Evolutionary conservation across 2,797 vertebrate genomes (phyloP).

Genomic region (Tenualosa thibaudeaui): DNA sequence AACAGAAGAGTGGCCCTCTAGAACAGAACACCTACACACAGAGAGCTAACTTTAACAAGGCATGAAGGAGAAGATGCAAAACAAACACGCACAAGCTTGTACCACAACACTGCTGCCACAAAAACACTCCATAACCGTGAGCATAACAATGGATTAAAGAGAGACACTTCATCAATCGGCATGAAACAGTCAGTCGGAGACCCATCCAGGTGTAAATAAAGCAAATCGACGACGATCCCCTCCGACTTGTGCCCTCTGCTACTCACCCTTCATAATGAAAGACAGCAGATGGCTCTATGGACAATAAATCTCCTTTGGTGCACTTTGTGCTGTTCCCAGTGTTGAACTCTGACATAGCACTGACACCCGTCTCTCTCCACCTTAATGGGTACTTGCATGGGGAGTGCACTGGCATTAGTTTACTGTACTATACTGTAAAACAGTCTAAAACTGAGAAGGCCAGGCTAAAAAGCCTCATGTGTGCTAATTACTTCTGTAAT

Average conservation of each 20-base stretch:
- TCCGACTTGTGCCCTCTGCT: neutral
- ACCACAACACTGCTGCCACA: neutral
- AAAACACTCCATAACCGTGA: too few species aligned
- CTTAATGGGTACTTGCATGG: neutral
- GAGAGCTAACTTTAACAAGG: neutral
- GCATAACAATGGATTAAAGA: neutral
- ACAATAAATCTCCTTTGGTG: neutral
- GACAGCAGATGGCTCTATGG: neutral
- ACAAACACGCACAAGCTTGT: neutral
- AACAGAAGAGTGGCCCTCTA: neutral
- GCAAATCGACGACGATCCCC: neutral
- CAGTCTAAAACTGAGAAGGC: slow-evolving; percentile 63
- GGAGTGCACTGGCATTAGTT: neutral
- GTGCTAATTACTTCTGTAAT: slow-evolving; percentile 68
- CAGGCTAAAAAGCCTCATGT: slow-evolving; percentile 69
- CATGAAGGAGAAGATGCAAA: neutral
- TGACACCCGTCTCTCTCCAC: neutral
- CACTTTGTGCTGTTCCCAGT: neutral
- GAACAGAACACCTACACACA: too few species aligned
- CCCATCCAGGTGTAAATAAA: neutral
- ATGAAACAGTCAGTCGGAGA: neutral
- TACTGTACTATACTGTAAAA: neutral
- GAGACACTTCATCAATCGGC: neutral
- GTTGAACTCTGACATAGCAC: neutral
- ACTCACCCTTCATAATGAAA: neutral